Evolutionary conservation across 1,140 invertebrate species (phyloP).

Genomic region (Drosophila navojoa): DNA sequence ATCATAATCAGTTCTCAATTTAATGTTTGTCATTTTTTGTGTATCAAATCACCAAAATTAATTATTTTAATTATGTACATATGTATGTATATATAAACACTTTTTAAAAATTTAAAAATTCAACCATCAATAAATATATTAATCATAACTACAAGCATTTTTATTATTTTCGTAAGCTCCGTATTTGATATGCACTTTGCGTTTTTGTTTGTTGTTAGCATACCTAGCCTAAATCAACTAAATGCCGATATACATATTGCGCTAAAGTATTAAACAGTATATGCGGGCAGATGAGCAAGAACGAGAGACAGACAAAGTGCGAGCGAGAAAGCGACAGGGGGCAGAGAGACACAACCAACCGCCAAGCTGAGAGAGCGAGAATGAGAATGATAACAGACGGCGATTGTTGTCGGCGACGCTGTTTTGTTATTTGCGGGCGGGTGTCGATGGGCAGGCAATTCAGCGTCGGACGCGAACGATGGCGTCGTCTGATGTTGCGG

Average conservation of each 20-base stretch:
- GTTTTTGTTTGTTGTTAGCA: conserved; percentile 12
- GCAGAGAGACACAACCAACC: not conserved
- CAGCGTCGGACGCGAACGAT: conserved; percentile 24
- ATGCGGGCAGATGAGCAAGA: conserved; percentile 22
- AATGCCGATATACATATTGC: conserved; percentile 70
- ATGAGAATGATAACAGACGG: conserved; percentile 19
- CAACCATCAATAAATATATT: too few species aligned
- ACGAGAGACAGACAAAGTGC: not conserved
- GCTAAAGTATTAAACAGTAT: conserved; percentile 17
- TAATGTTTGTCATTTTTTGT: not conserved
- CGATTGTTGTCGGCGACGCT: conserved; percentile 41
- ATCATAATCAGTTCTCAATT: not conserved
- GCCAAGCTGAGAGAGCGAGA: not conserved
- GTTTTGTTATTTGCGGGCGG: conserved; percentile 75
- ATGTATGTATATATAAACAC: too few species aligned
- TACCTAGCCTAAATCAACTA: conserved; percentile 34
- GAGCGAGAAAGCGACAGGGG: not conserved
- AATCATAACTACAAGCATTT: too few species aligned
- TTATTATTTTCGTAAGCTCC: not conserved
- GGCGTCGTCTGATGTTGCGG: conserved; percentile 27
- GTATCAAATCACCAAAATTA: not conserved
- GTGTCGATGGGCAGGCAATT: conserved; percentile 44
- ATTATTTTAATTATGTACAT: too few species aligned
- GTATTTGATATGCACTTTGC: not conserved
- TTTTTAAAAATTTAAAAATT: too few species aligned